Evolutionary conservation across 2,797 vertebrate species (phyloP), one percentile per base, ranked within the genome.

Genomic region (Discoglossus pictus): DNA sequence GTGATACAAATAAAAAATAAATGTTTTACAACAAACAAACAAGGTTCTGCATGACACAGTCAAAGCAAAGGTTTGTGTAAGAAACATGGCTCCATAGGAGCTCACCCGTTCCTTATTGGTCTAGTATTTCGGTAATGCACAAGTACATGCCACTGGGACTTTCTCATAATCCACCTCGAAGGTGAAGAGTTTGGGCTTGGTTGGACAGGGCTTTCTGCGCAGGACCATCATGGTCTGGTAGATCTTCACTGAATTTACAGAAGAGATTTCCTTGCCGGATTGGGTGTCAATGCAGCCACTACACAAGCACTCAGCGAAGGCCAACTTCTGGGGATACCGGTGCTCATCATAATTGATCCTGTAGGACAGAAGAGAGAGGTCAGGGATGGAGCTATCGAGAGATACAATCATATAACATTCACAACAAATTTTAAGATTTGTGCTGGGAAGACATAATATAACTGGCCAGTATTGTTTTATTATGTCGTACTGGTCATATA

Each of bases 91-190:
- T 85, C 76, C 79, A 73, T 17, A 18, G 65, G 78, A 79, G 82
- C 42, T 36, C 9, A 4, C 38, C 6, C 8, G 6, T 56, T 7
- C 8, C 44, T 42, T n/a, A 1, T 2, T 0, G 2, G 4, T 4
- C 0, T 61, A 80, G 54, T 35, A 12, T 0, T 2, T 15, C 0
- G 86, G 82, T 36, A 83, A 74, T 13, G 78, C 86, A 0, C 95
- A 97, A 48, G 91, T 92, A 24, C 95, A 98, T 40, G 86, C 94
- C 16, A 98, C 87, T 0, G 85, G 75, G 10, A 96, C 88, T 0
- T 47, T 2, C 23, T 88, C 84, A 76, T 47, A 80, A 1, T 86
- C 76, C 0, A 76, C 21, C 3, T 78, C 60, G 4, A 89, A 83
- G 53, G 43, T 0, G 1, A 84, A 84, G 16, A 56, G 46, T 0